Evolutionary conservation across 2,797 vertebrate genomes (phyloP).

Genomic region (Acrocephalus scirpaceus): DNA sequence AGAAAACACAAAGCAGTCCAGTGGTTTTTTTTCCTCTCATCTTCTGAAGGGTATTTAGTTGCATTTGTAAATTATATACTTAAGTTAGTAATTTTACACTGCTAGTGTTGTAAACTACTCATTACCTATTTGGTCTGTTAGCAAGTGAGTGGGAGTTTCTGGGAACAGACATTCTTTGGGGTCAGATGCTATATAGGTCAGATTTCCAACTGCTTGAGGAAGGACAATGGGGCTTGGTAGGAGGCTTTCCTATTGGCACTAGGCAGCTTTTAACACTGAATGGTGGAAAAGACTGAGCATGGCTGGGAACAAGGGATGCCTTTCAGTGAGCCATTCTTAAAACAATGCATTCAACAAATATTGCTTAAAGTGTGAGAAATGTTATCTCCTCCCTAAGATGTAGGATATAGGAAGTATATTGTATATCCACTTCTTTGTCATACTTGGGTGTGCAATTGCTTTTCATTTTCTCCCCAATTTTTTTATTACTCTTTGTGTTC

Average conservation of each 20-base stretch:
- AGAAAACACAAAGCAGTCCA: neutral
- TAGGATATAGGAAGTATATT: neutral
- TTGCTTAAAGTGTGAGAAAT: neutral
- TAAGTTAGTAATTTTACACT: neutral
- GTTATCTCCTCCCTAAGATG: neutral
- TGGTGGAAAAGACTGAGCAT: neutral
- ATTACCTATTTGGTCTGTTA: neutral
- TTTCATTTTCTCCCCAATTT: neutral
- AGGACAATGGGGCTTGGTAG: neutral
- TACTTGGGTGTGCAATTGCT: neutral
- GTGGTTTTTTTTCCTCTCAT: neutral
- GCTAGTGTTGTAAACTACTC: neutral
- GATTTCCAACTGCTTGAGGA: neutral
- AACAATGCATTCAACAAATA: neutral
- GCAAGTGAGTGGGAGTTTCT: neutral
- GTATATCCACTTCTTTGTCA: neutral
- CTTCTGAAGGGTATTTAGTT: neutral
- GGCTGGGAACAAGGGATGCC: neutral
- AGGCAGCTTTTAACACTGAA: neutral
- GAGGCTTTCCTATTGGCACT: neutral
- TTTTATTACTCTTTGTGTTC: neutral
- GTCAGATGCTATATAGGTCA: slow-evolving; percentile 1
- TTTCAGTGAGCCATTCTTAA: neutral
- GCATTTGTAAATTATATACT: neutral
- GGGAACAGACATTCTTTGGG: neutral